Evolutionary conservation across 2,888 invertebrate genomes (phyloP).

Genomic region (Odiellus spinosus): DNA sequence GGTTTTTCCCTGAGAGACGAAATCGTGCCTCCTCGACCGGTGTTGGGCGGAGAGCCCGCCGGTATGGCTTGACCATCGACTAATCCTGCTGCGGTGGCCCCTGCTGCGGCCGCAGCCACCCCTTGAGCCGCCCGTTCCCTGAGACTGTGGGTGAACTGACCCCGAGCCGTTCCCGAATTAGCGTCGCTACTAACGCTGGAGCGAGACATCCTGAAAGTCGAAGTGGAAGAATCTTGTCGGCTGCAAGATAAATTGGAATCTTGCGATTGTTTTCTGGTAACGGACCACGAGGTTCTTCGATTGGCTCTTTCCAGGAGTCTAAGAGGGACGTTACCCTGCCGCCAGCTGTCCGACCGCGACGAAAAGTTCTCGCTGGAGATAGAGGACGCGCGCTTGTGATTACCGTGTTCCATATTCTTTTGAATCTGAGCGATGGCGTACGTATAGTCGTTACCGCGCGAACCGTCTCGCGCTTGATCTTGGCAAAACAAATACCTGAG

Average conservation of each 20-base stretch:
- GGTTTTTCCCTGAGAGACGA: neutral
- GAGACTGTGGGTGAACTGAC: constrained; percentile 1
- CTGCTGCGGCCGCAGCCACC: neutral
- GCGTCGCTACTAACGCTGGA: constrained; percentile 54
- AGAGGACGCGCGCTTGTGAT: constrained; percentile 46
- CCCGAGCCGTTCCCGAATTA: constrained; percentile 16
- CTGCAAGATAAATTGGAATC: constrained; percentile 81
- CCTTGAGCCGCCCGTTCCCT: constrained; percentile 18
- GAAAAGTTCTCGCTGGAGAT: constrained; percentile 69
- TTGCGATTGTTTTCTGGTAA: constrained; percentile 79
- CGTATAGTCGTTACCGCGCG: constrained; percentile 42
- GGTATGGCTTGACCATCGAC: constrained; percentile 20
- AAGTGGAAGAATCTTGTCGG: constrained; percentile 77
- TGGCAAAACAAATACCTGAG: constrained; percentile 15
- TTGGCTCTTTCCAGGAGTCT: constrained; percentile 50
- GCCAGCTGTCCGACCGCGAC: constrained; percentile 72
- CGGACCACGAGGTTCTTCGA: constrained; percentile 33
- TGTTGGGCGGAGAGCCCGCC: constrained; percentile 8
- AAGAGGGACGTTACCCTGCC: constrained; percentile 44
- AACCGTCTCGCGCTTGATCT: constrained; percentile 8
- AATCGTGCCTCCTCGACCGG: neutral
- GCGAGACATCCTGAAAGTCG: constrained; percentile 72
- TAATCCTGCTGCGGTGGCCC: neutral
- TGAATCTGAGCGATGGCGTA: constrained; percentile 56
- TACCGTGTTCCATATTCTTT: constrained; percentile 35